Percentiles rank a stretch among this genome's conserved stretches.
phyloP scores from a whole-genome alignment of 1,140 invertebrate genomes.

The Ceratina japonica region DNA sequence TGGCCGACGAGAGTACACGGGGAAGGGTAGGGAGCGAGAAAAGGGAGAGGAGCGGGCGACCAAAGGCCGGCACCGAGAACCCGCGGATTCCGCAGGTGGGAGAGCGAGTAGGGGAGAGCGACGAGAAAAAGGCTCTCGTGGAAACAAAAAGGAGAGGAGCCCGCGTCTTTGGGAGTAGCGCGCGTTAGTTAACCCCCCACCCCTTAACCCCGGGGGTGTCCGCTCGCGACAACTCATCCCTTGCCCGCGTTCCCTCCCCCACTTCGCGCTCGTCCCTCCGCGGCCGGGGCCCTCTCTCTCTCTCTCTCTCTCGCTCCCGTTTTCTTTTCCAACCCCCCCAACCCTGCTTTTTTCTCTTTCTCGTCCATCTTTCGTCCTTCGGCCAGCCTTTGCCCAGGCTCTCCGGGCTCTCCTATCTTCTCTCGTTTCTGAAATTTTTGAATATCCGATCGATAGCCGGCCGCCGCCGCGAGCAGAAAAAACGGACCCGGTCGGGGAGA shows the following conservation, averaged over 20 bases:
- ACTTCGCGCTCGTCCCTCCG: constrained; percentile 16
- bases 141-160: constrained; percentile 63
- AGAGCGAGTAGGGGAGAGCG: constrained; percentile 62
- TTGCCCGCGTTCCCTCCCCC: constrained; percentile 17
- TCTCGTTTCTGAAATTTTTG: constrained; percentile 76
- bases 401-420: constrained; percentile 56
- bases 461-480: constrained; percentile 68
- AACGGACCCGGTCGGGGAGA: constrained; percentile 64
- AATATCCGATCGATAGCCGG: constrained; percentile 78
- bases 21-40: constrained; percentile 8
- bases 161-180: constrained; percentile 67
- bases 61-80: constrained; percentile 14
- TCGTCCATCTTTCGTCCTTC: constrained; percentile 54
- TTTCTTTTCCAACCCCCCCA: background rate
- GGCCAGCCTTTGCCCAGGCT: constrained; percentile 53
- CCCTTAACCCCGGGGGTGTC: constrained; percentile 13
- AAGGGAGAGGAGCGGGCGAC: constrained; percentile 53
- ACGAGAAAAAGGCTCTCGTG: constrained; percentile 62
- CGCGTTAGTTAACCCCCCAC: constrained; percentile 65
- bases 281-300: background rate
- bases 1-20: constrained; percentile 15
- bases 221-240: constrained; percentile 60
- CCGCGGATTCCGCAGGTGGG: constrained; percentile 39
- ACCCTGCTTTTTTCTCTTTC: constrained; percentile 43
- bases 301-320: constrained; percentile 30